These are phyloP conservation scores for Oxyruncus cristatus DNA, from an alignment of 2,113 vertebrate species.

Conservation along the genomic window DNA sequence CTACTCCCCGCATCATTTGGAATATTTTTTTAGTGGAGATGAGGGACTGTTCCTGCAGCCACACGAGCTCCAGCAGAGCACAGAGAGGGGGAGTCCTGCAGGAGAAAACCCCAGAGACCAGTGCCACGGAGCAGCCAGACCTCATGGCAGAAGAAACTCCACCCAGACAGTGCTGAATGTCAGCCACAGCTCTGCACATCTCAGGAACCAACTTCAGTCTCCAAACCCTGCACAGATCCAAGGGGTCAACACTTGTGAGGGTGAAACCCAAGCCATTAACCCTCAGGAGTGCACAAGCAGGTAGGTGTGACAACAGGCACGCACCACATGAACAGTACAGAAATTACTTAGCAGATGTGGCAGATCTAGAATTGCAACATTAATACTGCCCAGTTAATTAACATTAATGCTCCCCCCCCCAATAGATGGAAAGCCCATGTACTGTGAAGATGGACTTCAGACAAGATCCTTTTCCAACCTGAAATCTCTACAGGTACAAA, in stretches of 20 bases:
- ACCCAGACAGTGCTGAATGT: not conserved
- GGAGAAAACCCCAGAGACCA: not conserved
- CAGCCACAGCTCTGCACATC: not conserved
- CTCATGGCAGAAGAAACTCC: not conserved
- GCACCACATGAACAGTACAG: not conserved
- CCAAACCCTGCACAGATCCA: not conserved
- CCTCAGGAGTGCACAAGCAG: not conserved
- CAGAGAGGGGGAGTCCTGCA: not conserved
- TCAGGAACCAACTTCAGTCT: not conserved
- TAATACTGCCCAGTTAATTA: not conserved
- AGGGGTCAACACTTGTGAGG: not conserved
- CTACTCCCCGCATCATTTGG: slow-evolving; percentile 33
- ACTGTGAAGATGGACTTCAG: not conserved
- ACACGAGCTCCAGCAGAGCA: not conserved
- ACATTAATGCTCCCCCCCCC: not conserved
- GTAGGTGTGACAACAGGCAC: not conserved
- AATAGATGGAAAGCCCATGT: not conserved
- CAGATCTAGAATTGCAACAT: not conserved
- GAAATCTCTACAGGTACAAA: not conserved
- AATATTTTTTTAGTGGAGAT: slow-evolving; percentile 62
- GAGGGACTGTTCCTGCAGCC: not conserved
- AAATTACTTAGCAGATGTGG: not conserved
- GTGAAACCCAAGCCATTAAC: not conserved
- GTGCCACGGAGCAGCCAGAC: not conserved
- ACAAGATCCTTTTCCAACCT: not conserved